Evolutionary conservation across 2,888 invertebrate species (phyloP).

Genomic region (Tubulanus polymorphus): DNA sequence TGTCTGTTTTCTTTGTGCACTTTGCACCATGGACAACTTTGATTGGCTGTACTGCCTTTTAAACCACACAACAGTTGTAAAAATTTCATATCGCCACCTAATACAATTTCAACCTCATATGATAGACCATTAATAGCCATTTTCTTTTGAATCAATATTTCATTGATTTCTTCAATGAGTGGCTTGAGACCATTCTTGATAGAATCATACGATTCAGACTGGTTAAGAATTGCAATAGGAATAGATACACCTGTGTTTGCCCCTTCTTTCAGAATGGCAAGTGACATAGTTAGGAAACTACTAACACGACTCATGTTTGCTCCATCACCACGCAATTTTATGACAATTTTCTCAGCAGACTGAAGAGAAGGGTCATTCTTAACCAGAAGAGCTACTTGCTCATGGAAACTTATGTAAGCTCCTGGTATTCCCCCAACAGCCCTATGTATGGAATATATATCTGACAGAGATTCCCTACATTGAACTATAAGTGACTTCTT

Average conservation of each 20-base stretch:
- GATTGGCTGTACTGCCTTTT: not conserved
- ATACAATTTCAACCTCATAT: not conserved
- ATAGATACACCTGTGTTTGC: not conserved
- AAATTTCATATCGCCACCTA: not conserved
- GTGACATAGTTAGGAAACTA: not conserved
- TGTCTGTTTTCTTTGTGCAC: not conserved
- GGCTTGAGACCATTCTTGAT: not conserved
- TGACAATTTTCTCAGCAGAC: not conserved
- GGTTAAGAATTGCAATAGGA: not conserved
- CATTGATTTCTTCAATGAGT: not conserved
- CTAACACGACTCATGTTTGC: not conserved
- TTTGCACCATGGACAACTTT: not conserved
- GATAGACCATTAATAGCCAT: not conserved
- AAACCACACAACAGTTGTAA: not conserved
- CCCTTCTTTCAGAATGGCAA: not conserved
- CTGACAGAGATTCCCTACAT: not conserved
- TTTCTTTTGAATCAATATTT: not conserved
- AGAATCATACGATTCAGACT: not conserved
- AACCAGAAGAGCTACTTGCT: not conserved
- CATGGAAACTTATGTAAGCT: not conserved
- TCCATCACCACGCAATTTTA: not conserved
- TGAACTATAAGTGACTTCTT: not conserved
- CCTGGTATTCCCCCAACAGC: not conserved
- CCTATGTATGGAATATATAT: not conserved
- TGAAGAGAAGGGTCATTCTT: not conserved